A percentile compares a stretch with the other conserved stretches of the same genome.
These are phyloP conservation scores for Hippocampus comes DNA, from an alignment of 2,113 vertebrate species.

Conservation along the genomic window DNA sequence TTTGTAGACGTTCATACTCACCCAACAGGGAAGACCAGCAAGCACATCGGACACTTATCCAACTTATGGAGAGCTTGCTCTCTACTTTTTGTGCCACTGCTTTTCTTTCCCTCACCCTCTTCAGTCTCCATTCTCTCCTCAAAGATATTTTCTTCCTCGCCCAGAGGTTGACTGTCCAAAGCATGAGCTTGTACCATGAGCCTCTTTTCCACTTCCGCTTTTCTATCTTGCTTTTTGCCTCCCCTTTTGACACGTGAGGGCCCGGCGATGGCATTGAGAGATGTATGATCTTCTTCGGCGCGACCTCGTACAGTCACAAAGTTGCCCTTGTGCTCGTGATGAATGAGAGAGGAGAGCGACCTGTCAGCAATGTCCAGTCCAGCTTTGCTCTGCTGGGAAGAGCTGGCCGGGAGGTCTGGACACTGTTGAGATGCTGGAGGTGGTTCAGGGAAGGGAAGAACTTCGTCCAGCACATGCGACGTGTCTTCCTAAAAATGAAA, in stretches of 20 bases:
- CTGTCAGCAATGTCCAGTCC: neutral
- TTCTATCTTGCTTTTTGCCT: neutral
- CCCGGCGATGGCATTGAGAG: neutral
- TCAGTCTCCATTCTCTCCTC: conserved; percentile 3
- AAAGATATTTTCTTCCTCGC: neutral
- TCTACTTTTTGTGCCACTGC: conserved; percentile 5
- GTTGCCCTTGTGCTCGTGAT: neutral
- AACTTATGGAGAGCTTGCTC: conserved; percentile 28
- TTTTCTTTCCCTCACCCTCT: conserved; percentile 7
- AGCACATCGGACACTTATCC: conserved; percentile 82
- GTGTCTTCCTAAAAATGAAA: conserved; percentile 34
- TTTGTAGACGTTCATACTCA: conserved; percentile 57
- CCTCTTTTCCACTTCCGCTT: neutral
- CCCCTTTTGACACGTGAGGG: neutral
- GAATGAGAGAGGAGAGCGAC: neutral
- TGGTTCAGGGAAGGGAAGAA: conserved; percentile 44
- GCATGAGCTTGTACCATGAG: neutral
- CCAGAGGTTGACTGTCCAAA: conserved; percentile 9
- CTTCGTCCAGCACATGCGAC: conserved; percentile 1
- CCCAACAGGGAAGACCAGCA: conserved; percentile 69
- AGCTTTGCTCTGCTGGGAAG: neutral
- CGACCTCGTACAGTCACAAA: neutral
- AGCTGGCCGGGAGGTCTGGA: neutral
- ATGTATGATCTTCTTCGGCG: neutral
- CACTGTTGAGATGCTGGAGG: neutral